A percentile compares a stretch with the other conserved stretches of the same genome.
phyloP scores from a whole-genome alignment of 2,797 vertebrate genomes.

The Furcifer pardalis region DNA sequence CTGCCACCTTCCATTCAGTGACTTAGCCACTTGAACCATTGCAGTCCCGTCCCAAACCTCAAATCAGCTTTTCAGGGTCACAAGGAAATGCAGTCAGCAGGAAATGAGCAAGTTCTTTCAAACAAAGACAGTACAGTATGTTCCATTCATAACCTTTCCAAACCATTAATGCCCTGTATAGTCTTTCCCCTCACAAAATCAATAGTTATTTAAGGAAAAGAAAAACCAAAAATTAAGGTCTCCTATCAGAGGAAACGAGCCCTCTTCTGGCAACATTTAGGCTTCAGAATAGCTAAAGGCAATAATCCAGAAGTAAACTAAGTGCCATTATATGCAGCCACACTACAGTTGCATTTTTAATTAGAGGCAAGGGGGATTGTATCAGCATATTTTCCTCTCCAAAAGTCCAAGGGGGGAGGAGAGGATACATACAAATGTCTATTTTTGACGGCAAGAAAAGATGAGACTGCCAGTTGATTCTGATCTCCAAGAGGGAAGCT shows the following conservation, averaged over 20 bases:
- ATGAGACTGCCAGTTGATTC: conserved; percentile 45
- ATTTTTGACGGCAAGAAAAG: neutral
- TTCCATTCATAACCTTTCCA: conserved; percentile 12
- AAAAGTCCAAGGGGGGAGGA: neutral
- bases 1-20: too few species aligned
- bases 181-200: neutral
- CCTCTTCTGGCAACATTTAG: neutral
- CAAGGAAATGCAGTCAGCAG: neutral
- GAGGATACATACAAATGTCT: conserved; percentile 29
- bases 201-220: neutral
- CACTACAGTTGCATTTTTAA: neutral
- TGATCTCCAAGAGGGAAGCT: conserved; percentile 58
- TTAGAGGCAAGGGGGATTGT: neutral
- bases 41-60: too few species aligned
- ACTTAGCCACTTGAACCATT: too few species aligned
- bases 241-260: neutral
- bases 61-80: neutral
- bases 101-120: neutral
- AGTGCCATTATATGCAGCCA: neutral
- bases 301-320: conserved; percentile 11
- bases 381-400: neutral
- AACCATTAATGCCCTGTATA: neutral
- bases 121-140: neutral
- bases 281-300: neutral
- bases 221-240: neutral